Base-by-base conservation (phyloP, 2,113 vertebrate species). In the Colinus virginianus region DNA sequence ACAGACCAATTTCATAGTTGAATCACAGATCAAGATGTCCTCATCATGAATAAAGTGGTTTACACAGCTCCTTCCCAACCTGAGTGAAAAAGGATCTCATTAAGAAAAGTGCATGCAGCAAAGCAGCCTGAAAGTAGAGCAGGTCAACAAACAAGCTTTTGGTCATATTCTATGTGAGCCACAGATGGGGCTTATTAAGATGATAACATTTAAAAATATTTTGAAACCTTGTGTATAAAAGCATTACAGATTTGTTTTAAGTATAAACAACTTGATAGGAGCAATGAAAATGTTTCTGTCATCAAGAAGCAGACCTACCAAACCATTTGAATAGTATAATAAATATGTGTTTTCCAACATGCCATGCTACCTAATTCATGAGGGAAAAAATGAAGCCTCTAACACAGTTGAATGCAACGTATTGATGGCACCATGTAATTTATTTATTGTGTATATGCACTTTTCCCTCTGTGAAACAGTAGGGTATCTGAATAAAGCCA, bases 381-480 rank as follows among this genome's bases (percentile, higher is more conserved):
- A 91, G 30, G 48, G 84, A 56, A 7, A 68, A 80, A 88, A 51
- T 38, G 48, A 84, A 94, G 23, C n/a, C 84, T 66, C 68, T 93
- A 92, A 84, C 76, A 80, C 64, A 45, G 68, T 96, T 93, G 91
- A 82, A 81, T 85, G 85, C 84, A 94, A 88, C 75, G 66, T 45
- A 82, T n/a, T 72, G 91, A 90, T 85, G 82, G 43, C 77, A 80
- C 72, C 38, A 46, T 87, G 64, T 95, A 68, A 95, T 95, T 96
- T 95, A 92, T 95, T 94, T 94, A 90, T 96, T 94, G 82, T 84
- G 49, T 87, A 81, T 46, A 64, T 68, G 45, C 88, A 91, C 84
- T 96, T 94, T 94, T 83, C 40, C 59, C 18, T 91, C 76, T 80
- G 13, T 91, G 66, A 92, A 91, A 68, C 71, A 92, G 69, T 89